These are phyloP conservation scores for Drosophila anomelani DNA, from an alignment of 2,888 invertebrate species.

Conservation along the genomic window DNA sequence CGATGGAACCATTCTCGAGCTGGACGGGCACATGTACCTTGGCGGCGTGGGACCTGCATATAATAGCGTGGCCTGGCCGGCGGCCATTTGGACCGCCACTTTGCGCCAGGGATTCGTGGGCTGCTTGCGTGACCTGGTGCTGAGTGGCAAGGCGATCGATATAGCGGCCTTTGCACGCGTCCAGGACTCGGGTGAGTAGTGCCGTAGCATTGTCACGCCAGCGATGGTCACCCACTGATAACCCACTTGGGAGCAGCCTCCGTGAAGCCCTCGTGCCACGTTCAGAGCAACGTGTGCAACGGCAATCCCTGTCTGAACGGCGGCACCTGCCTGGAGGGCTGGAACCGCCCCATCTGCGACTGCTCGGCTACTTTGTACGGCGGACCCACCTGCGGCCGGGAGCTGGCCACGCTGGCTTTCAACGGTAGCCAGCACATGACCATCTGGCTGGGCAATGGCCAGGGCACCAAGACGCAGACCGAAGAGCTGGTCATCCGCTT, in stretches of 20 bases:
- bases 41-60: conserved; percentile 94
- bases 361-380: conserved; percentile 95
- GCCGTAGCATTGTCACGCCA: conserved; percentile 11
- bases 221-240: conserved; percentile 32
- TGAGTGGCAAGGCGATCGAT: conserved; percentile 95
- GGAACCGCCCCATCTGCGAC: conserved; percentile 97
- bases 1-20: conserved; percentile 94
- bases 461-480: conserved; percentile 91
- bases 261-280: conserved; percentile 94
- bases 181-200: conserved; percentile 91
- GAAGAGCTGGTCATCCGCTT: conserved; percentile 95
- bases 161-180: conserved; percentile 94
- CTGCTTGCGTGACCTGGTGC: conserved; percentile 94
- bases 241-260: conserved; percentile 87
- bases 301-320: conserved; percentile 96
- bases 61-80: conserved; percentile 91
- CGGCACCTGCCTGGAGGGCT: conserved; percentile 95
- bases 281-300: conserved; percentile 91
- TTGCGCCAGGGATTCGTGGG: conserved; percentile 96
- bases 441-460: conserved; percentile 89
- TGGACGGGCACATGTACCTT: conserved; percentile 94
- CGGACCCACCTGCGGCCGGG: conserved; percentile 96
- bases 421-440: conserved; percentile 96
- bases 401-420: conserved; percentile 93
- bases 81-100: conserved; percentile 95